Conservation (phyloP, 2,888 invertebrate species). For the Cryptus viduatorius region DNA sequence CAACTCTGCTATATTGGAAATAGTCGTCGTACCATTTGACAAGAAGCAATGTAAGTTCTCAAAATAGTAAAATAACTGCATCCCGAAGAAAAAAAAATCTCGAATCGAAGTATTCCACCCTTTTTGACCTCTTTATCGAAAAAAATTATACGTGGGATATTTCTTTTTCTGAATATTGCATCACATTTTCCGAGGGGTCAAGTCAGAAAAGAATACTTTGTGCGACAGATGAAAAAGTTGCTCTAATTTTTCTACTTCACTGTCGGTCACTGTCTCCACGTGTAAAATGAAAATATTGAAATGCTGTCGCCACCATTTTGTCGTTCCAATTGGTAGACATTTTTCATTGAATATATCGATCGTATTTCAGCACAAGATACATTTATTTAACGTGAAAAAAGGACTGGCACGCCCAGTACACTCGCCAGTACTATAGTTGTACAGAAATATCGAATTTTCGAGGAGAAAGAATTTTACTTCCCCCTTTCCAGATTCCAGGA, state of each 20-base stretch:
- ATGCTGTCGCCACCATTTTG: neutral
- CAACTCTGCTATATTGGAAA: neutral
- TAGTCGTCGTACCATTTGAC: neutral
- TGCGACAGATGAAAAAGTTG: neutral
- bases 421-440: neutral
- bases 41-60: neutral
- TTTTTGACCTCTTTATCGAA: no score
- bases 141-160: no score
- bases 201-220: neutral
- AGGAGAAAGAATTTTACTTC: neutral
- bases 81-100: no score
- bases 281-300: slow-evolving; percentile 7
- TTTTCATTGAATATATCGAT: slow-evolving; percentile 1
- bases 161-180: neutral
- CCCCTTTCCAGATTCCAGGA: neutral
- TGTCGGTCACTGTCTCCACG: neutral
- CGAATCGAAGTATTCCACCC: no score
- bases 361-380: neutral
- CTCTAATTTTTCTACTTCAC: neutral
- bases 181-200: no score
- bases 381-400: neutral
- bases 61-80: no score
- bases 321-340: slow-evolving; percentile 4
- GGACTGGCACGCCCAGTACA: neutral
- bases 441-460: neutral